Evolutionary conservation across 2,888 invertebrate species (phyloP), one percentile per base, ranked within the genome.

Genomic region (Pyralis farinalis): DNA sequence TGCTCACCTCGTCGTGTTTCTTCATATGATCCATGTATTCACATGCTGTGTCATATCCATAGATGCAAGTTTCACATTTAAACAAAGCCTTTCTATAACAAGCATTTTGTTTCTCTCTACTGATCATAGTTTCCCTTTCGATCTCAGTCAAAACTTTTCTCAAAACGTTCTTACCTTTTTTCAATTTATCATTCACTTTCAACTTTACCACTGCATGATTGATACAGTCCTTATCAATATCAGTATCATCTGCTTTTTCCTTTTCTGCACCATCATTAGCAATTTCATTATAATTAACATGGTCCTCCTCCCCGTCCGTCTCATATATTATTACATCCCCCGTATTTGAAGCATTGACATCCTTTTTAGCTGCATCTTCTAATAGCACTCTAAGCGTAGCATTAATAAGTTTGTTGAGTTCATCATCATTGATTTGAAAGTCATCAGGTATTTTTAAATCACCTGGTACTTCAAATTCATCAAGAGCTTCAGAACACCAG

Each of bases 21-120:
- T 20, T 29, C 29, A 36, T 29, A 21, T 36, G 36, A 9, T 36
- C 28, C 0, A 20, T 28, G 9, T 36, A 36, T 11, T 36, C 28
- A 16, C 29, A 10, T 3, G 20, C 36, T 7, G 28, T 36, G 20
- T 36, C 36, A 9, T 36, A 36, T 7, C 36, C 36, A 11, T 36
- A 36, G 7, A 36, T 28, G 10, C 36, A 36, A 10, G 28, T 36
- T 10, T 36, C 36, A 12, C 36, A 36, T 29, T 36, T 36, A 7
- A 36, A 36, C n/a, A 20, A 28, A 1, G 36, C 36, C 7, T 36
- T 36, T 10, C 29, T 36, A 8, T 36, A 36, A 10, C 28, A 36
- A 9, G 12, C 29, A 7, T 36, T 28, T 10, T 36, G 28, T 20
- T 29, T 36, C 11, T 36, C 36, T 1, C 36, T 29, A 1, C 10